phyloP scores from a whole-genome alignment of 2,888 invertebrate genomes.

The Synanthedon tipuliformis region DNA sequence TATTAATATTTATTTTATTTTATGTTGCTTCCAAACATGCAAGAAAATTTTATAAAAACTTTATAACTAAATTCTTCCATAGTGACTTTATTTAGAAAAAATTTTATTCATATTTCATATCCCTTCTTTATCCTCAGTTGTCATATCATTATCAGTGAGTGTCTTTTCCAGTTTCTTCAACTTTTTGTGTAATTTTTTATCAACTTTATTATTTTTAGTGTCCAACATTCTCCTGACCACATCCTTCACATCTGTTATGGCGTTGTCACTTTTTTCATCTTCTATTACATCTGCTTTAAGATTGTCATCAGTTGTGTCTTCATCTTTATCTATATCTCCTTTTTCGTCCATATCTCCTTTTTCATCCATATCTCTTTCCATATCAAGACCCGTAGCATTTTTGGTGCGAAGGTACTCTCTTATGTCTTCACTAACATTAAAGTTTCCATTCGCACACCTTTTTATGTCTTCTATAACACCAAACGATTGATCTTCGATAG shows the following conservation, averaged over 20 bases:
- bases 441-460: slow-evolving; percentile 30
- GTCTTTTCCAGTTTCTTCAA: slow-evolving; percentile 14
- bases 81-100: too few species aligned
- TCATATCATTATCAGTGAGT: background rate
- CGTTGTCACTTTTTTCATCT: slow-evolving; percentile 3
- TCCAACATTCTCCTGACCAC: slow-evolving; percentile 38
- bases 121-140: too few species aligned
- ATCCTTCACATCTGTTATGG: slow-evolving; percentile 18
- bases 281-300: background rate
- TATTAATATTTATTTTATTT: too few species aligned
- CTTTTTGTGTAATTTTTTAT: slow-evolving; percentile 29
- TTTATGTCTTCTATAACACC: slow-evolving; percentile 26
- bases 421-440: slow-evolving; percentile 16
- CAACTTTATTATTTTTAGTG: slow-evolving; percentile 19
- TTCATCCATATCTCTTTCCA: slow-evolving; percentile 5
- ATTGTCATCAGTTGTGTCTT: background rate
- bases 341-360: slow-evolving; percentile 7
- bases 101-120: too few species aligned
- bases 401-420: slow-evolving; percentile 29
- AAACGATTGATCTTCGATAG: slow-evolving; percentile 50
- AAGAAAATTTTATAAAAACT: too few species aligned
- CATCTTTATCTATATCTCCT: slow-evolving; percentile 4
- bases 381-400: slow-evolving; percentile 48
- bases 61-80: too few species aligned
- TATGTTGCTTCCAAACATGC: too few species aligned